Conservation (phyloP, 2,113 vertebrate species). For the Gymnobelideus leadbeateri region DNA sequence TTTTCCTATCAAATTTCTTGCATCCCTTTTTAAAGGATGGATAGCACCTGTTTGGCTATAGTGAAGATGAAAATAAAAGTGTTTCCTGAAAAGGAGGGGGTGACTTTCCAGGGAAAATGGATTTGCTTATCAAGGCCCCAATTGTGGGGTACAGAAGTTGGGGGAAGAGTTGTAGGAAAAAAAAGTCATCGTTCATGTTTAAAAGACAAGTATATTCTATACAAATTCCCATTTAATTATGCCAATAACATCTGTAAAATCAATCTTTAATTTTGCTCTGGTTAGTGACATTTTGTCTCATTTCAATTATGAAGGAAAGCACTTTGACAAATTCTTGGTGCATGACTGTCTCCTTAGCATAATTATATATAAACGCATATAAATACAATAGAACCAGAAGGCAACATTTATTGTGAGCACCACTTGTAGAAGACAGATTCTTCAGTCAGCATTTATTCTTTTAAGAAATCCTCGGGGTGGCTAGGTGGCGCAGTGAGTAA, state of each 20-base stretch:
- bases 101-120: neutral
- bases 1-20: neutral
- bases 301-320: neutral
- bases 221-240: neutral
- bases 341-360: neutral
- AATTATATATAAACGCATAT: neutral
- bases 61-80: neutral
- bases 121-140: neutral
- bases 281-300: neutral
- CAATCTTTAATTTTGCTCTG: neutral
- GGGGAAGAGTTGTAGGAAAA: neutral
- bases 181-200: conserved; percentile 17
- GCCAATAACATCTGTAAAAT: conserved; percentile 1
- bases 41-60: conserved; percentile 15
- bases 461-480: too few relatives aligned
- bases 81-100: neutral
- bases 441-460: conserved; percentile 58
- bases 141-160: neutral
- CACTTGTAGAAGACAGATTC: conserved; percentile 66
- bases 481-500: too few relatives aligned
- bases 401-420: conserved; percentile 49
- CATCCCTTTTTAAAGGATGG: neutral
- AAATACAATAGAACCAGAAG: conserved; percentile 18
- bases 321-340: neutral
- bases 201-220: neutral